Base-by-base conservation (phyloP, 2,888 invertebrate genomes). In the Pasiphila rectangulata region DNA sequence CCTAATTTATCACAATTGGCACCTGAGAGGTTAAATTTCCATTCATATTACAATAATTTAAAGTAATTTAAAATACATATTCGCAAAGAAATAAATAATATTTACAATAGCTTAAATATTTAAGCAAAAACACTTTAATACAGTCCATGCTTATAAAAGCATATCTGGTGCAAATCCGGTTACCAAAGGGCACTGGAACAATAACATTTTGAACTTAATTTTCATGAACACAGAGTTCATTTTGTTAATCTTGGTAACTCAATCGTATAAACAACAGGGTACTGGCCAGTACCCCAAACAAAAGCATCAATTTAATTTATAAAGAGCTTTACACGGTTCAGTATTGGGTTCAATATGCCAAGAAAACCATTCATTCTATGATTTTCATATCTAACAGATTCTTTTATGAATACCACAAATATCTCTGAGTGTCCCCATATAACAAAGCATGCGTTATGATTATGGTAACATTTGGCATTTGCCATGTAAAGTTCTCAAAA, bases 1-100 rank as follows among this genome's bases (percentile, higher is more conserved):
- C 66, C 76, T 80, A 82, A 77, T 81, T 79, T 87, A 87, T 88
- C 87, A 87, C 88, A 86, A 84, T 88, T 85, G 84, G 84, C 86
- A 85, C 84, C 84, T 80, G 82, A 72, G 74, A 82, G 78, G 77
- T 81, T 75, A 72, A 74, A 80, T 69, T 77, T 48, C 43, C 52
- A 66, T 56, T 61, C 55, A 36, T 30, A 32, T 57, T 67, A 75
- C 67, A 75, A 75, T 75, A 76, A 74, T 72, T 72, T 72, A 74
- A 69, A 71, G n/a, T n/a, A 58, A 60, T 60, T 57, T 64, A 59
- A 63, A 71, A 64, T 69, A 69, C 32, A 72, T 69, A 80, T 76
- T 77, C 69, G 80, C 77, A 72, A 72, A 57, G 70, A 79, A 83
- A 83, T 83, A 83, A 79, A 79, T 83, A 79, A 72, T 71, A 79